Conservation (phyloP, 1,140 invertebrate genomes). For the Geopemphigus sp. region DNA sequence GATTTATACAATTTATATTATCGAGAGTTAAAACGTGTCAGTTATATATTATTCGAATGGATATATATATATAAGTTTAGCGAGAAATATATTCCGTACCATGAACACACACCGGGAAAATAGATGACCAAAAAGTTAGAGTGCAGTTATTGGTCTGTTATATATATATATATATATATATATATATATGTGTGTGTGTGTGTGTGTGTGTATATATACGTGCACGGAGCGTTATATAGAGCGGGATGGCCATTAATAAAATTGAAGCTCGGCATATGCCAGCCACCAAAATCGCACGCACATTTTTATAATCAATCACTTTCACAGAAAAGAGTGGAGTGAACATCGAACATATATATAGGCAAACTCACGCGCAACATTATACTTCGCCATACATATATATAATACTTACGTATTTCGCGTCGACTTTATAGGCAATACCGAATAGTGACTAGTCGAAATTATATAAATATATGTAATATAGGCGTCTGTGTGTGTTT, state of each 20-base stretch:
- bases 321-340: background rate
- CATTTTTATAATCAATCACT: constrained; percentile 48
- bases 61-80: background rate
- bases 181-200: background rate
- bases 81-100: constrained; percentile 23
- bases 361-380: background rate
- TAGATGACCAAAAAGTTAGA: constrained; percentile 49
- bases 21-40: constrained; percentile 32
- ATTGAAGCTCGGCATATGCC: constrained; percentile 45
- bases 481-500: background rate
- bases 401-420: too few species aligned
- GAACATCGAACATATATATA: too few species aligned
- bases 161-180: constrained; percentile 2
- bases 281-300: constrained; percentile 34
- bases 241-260: constrained; percentile 43
- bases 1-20: constrained; percentile 34
- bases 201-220: background rate
- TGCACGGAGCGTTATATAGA: background rate
- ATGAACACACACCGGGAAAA: constrained; percentile 9
- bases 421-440: too few species aligned
- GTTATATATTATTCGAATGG: constrained; percentile 37
- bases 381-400: background rate
- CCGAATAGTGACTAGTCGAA: background rate
- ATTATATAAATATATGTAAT: background rate
- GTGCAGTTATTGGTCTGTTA: constrained; percentile 43